Conservation (phyloP, 2,797 vertebrate genomes). For the Chlorospingus semifuscus region DNA sequence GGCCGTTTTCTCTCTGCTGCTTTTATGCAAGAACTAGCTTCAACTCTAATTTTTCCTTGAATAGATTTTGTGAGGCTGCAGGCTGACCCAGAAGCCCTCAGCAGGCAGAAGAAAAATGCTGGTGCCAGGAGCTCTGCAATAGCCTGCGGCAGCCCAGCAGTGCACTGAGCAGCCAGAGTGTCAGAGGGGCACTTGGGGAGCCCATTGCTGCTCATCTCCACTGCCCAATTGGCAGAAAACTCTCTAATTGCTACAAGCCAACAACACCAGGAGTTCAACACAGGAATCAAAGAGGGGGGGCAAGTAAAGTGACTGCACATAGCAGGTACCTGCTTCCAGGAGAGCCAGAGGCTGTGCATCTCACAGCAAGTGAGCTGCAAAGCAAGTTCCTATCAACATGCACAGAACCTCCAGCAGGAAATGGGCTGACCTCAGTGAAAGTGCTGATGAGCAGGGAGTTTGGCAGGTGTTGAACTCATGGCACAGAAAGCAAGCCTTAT, state of each 20-base stretch:
- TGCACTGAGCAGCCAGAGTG: background rate
- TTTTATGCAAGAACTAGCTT: background rate
- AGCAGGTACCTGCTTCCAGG: background rate
- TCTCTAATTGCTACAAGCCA: background rate
- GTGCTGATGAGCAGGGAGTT: background rate
- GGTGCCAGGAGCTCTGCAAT: slow-evolving; percentile 25
- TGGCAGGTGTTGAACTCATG: background rate
- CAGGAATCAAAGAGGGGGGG: background rate
- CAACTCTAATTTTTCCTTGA: slow-evolving; percentile 1
- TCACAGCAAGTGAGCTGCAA: background rate
- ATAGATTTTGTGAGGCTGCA: slow-evolving; percentile 17
- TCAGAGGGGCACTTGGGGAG: background rate
- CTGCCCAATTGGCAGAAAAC: slow-evolving; percentile 39
- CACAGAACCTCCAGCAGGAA: background rate
- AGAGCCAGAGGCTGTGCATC: background rate
- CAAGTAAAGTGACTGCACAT: background rate
- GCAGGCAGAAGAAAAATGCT: slow-evolving; percentile 39
- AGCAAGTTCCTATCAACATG: background rate
- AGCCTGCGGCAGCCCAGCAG: slow-evolving; percentile 6
- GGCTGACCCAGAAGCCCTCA: slow-evolving; percentile 32
- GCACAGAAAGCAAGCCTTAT: background rate
- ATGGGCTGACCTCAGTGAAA: background rate
- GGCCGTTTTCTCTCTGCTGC: background rate
- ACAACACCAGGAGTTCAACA: background rate
- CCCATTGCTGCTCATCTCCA: background rate